Evolutionary conservation across 2,113 vertebrate genomes (phyloP).

Genomic region (Gnathonemus echidnorhynchus): DNA sequence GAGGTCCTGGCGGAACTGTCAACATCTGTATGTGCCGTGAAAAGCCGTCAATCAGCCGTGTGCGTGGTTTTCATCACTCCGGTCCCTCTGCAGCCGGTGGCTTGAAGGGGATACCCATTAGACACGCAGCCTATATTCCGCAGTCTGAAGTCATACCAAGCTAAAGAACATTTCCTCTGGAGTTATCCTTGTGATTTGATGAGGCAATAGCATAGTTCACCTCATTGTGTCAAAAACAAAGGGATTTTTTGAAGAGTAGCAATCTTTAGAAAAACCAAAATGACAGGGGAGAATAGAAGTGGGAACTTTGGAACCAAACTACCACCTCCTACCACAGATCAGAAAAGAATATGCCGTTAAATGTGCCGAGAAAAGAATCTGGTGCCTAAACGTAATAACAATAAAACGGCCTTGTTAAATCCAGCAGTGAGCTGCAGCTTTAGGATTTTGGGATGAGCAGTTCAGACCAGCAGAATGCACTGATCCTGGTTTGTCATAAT

Average conservation of each 20-base stretch:
- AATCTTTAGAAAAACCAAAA: conserved; percentile 13
- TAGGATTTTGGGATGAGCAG: neutral
- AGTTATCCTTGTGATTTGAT: conserved; percentile 20
- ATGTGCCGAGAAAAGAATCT: neutral
- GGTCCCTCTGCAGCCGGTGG: conserved; percentile 15
- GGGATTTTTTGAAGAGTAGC: conserved; percentile 18
- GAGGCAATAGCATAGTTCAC: conserved; percentile 22
- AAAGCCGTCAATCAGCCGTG: conserved; percentile 15
- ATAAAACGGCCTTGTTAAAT: conserved; percentile 13
- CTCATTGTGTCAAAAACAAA: conserved; percentile 26
- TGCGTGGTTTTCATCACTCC: conserved; percentile 4
- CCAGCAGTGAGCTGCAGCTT: neutral
- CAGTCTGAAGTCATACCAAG: conserved; percentile 17
- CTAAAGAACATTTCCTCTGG: conserved; percentile 21
- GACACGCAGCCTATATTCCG: conserved; percentile 11
- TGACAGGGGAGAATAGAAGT: conserved; percentile 7
- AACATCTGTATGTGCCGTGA: conserved; percentile 21
- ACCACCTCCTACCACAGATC: neutral
- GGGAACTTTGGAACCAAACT: conserved; percentile 11
- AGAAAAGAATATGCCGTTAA: neutral
- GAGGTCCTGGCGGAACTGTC: conserved; percentile 24
- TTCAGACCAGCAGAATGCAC: neutral
- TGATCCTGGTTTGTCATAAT: neutral
- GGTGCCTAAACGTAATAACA: neutral
- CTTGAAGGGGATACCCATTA: conserved; percentile 18